phyloP scores from a whole-genome alignment of 2,888 invertebrate species.

The Macrostomum cliftonense region DNA sequence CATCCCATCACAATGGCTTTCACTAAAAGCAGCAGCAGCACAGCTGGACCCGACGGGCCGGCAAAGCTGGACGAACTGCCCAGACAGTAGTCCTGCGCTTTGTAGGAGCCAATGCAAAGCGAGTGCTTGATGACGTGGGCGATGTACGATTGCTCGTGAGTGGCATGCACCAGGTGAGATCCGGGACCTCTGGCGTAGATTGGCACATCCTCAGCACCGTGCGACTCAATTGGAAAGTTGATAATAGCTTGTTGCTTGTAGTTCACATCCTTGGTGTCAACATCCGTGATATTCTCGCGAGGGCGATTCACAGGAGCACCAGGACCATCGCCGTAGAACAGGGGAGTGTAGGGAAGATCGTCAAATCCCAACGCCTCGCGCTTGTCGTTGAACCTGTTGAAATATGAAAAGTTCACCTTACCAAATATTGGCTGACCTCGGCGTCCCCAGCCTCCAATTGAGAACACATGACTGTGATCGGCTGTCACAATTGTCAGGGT shows the following conservation, averaged over 20 bases:
- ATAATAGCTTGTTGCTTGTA: constrained; percentile 2
- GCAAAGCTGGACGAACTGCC: too few relatives aligned
- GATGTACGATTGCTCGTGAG: constrained; percentile 4
- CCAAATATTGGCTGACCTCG: background rate
- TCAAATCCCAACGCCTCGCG: constrained; percentile 12
- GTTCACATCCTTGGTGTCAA: constrained; percentile 13
- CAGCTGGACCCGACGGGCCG: too few relatives aligned
- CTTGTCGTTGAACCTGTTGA: background rate
- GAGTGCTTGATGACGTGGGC: constrained; percentile 4
- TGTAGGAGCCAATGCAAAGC: constrained; percentile 1
- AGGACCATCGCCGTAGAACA: constrained; percentile 27
- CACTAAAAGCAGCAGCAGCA: too few relatives aligned
- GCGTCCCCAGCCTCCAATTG: constrained; percentile 2
- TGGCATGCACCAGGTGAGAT: background rate
- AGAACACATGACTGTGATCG: constrained; percentile 9
- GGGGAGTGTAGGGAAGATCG: constrained; percentile 19
- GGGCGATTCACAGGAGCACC: background rate
- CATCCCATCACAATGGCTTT: too few relatives aligned
- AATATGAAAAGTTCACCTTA: too few relatives aligned
- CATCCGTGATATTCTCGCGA: constrained; percentile 12
- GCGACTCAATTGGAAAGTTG: constrained; percentile 2
- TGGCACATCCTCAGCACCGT: constrained; percentile 7
- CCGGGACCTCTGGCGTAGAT: constrained; percentile 6
- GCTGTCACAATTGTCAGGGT: constrained; percentile 10
- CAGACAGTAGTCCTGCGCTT: too few relatives aligned